A percentile compares a stretch with the other conserved stretches of the same genome.
Evolutionary conservation across 2,113 vertebrate species (phyloP).

Genomic region (Pluvialis apricaria): DNA sequence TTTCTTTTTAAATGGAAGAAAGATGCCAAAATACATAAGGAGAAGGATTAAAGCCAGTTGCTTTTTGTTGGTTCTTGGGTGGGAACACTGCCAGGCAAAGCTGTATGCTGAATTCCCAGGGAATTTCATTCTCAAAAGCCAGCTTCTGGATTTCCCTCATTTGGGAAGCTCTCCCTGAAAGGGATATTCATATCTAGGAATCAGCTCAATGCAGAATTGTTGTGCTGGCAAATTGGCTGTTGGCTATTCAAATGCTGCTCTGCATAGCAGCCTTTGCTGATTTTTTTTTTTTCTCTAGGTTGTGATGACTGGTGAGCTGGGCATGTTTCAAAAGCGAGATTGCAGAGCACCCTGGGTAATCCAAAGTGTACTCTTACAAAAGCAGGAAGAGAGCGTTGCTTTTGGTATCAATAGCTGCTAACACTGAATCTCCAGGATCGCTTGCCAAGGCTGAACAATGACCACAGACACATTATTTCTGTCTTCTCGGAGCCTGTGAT

Average conservation of each 20-base stretch:
- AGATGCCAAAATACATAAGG: constrained; percentile 62
- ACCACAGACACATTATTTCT: constrained; percentile 36
- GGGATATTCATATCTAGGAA: constrained; percentile 57
- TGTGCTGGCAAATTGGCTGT: constrained; percentile 47
- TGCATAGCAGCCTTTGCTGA: neutral
- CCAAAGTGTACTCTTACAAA: constrained; percentile 33
- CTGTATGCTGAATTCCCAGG: constrained; percentile 52
- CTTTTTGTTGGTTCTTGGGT: constrained; percentile 39
- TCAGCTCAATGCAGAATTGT: constrained; percentile 46
- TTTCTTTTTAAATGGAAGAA: constrained; percentile 22
- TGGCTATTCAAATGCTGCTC: constrained; percentile 20
- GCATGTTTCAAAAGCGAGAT: constrained; percentile 35
- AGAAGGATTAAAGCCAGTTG: constrained; percentile 37
- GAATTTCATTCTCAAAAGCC: constrained; percentile 46
- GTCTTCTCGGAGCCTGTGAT: neutral
- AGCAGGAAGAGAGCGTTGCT: constrained; percentile 14
- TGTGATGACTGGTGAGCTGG: neutral
- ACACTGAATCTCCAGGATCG: neutral
- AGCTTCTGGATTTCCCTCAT: constrained; percentile 61
- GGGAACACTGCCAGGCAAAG: constrained; percentile 41
- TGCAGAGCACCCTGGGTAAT: constrained; percentile 47
- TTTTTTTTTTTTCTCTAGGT: neutral
- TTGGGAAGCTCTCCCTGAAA: constrained; percentile 64
- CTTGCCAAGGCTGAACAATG: constrained; percentile 61
- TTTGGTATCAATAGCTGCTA: constrained; percentile 39